These are phyloP conservation scores for Vireo griseus DNA, from an alignment of 2,797 vertebrate genomes.

Conservation along the genomic window DNA sequence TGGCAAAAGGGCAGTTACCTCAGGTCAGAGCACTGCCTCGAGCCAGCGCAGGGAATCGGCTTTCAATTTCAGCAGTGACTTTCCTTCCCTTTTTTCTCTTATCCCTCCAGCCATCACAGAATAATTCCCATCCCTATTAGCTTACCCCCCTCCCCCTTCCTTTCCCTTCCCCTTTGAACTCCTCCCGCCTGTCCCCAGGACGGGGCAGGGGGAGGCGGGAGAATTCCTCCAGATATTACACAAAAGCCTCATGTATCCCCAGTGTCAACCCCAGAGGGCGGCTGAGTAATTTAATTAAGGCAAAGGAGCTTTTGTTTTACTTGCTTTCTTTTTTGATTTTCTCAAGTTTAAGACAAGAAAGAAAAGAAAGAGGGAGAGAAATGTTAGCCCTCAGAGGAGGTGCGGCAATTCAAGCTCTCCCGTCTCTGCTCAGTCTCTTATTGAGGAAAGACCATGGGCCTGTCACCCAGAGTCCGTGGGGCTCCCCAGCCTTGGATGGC, in stretches of 20 bases:
- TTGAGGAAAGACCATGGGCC: constrained; percentile 17
- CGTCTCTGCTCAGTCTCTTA: constrained; percentile 1
- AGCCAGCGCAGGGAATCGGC: constrained; percentile 64
- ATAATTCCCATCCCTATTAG: constrained; percentile 68
- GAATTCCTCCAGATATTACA: constrained; percentile 72
- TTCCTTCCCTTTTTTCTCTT: constrained; percentile 63
- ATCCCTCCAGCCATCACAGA: constrained; percentile 65
- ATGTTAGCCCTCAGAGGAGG: constrained; percentile 58
- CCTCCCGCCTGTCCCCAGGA: constrained; percentile 67
- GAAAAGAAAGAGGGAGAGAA: constrained; percentile 52
- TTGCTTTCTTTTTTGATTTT: constrained; percentile 58
- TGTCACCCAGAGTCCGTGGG: not conserved
- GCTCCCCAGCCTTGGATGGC: not conserved
- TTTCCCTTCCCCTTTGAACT: constrained; percentile 75
- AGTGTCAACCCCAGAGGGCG: constrained; percentile 73
- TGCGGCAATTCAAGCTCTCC: not conserved
- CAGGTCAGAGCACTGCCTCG: constrained; percentile 75
- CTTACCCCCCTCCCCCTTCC: constrained; percentile 69
- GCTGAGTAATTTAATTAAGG: constrained; percentile 78
- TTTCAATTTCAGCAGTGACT: constrained; percentile 73
- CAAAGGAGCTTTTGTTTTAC: constrained; percentile 70
- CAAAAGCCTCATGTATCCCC: constrained; percentile 78
- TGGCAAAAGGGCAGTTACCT: constrained; percentile 69
- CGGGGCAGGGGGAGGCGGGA: constrained; percentile 44
- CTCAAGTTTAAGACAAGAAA: constrained; percentile 65